These are phyloP conservation scores for Rutilus rutilus DNA, from an alignment of 2,113 vertebrate genomes.

Conservation along the genomic window DNA sequence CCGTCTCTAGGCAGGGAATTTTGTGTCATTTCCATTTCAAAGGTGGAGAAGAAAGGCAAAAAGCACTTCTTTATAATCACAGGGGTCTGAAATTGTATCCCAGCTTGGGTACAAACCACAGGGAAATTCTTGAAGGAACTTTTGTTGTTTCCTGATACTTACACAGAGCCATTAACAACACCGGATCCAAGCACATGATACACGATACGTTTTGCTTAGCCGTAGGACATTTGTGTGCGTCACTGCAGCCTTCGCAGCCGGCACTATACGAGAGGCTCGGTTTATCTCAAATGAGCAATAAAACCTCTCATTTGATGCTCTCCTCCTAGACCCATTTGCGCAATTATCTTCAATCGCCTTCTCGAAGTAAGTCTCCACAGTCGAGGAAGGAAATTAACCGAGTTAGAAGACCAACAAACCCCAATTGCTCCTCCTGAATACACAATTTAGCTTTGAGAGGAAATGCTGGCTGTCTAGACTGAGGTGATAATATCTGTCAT, in stretches of 20 bases:
- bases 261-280: constrained; percentile 9
- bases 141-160: not conserved
- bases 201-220: constrained; percentile 21
- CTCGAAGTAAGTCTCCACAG: constrained; percentile 26
- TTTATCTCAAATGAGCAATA: constrained; percentile 54
- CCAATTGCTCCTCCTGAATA: constrained; percentile 7
- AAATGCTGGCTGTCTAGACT: not conserved
- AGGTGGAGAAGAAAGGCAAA: constrained; percentile 11
- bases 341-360: constrained; percentile 55
- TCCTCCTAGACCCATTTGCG: constrained; percentile 29
- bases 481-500: constrained; percentile 18
- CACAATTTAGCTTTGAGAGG: constrained; percentile 1
- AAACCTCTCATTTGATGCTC: constrained; percentile 45
- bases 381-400: constrained; percentile 27
- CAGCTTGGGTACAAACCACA: constrained; percentile 3
- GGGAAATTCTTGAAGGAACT: constrained; percentile 26
- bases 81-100: constrained; percentile 21
- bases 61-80: constrained; percentile 27
- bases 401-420: constrained; percentile 21
- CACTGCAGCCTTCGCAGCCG: not conserved
- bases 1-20: not conserved
- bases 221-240: not conserved
- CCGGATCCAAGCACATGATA: constrained; percentile 30
- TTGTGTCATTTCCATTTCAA: constrained; percentile 18
- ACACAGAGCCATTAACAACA: constrained; percentile 17